phyloP scores from a whole-genome alignment of 2,113 vertebrate genomes.

The Zapornia atra region DNA sequence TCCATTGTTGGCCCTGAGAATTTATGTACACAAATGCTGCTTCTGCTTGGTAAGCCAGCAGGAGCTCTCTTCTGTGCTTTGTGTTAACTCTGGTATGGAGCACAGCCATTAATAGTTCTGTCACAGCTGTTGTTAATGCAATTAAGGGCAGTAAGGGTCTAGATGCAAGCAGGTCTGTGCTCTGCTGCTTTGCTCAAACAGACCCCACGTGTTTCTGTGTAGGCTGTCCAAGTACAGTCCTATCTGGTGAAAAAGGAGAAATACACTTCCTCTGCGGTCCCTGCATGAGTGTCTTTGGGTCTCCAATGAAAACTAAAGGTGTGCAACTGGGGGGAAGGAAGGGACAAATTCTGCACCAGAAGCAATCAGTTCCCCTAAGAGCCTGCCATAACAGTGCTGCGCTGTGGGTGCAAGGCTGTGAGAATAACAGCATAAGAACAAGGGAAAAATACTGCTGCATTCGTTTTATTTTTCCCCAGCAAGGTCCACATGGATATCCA shows the following conservation, averaged over 20 bases:
- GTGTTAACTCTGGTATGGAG: background rate
- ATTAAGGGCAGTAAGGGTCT: background rate
- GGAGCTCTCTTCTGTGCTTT: background rate
- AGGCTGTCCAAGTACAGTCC: background rate
- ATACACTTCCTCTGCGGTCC: no score
- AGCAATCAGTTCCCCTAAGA: background rate
- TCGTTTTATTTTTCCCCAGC: background rate
- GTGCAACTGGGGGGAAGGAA: rapidly evolving
- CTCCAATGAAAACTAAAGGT: background rate
- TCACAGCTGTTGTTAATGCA: background rate
- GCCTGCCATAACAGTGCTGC: background rate
- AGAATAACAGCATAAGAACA: background rate
- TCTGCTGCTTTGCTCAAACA: background rate
- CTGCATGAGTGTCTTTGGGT: rapidly evolving
- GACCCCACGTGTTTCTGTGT: background rate
- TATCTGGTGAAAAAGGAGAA: background rate
- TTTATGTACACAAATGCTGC: background rate
- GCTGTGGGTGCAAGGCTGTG: background rate
- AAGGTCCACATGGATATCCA: background rate
- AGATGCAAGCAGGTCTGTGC: background rate
- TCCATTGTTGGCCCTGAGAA: background rate
- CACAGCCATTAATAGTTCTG: background rate
- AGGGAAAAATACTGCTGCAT: background rate
- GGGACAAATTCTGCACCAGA: background rate
- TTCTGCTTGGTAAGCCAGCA: background rate